Evolutionary conservation across 2,888 invertebrate species (phyloP).

Genomic region (Cryptocephalus moraei): DNA sequence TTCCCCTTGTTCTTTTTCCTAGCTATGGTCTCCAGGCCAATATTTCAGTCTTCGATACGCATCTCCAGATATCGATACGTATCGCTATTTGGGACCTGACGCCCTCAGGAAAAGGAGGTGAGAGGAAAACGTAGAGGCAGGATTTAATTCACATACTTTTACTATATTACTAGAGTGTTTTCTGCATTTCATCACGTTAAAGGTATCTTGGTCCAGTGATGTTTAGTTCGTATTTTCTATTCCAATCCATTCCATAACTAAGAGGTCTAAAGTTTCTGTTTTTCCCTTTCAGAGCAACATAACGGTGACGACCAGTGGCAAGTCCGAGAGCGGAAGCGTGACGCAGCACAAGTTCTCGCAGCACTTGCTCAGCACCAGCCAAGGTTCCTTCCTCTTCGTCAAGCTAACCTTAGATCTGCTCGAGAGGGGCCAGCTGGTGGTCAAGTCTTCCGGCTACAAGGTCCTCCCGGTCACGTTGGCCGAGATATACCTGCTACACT

Average conservation of each 20-base stretch:
- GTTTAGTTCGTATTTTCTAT: too few species aligned
- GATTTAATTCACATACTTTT: not conserved
- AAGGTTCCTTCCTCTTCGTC: conserved; percentile 86
- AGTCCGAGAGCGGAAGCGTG: conserved; percentile 53
- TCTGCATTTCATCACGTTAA: too few species aligned
- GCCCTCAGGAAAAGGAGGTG: too few species aligned
- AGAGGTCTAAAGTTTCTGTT: not conserved
- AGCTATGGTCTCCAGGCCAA: too few species aligned
- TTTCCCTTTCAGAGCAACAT: conserved; percentile 56
- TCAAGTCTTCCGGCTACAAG: conserved; percentile 90
- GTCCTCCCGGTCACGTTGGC: conserved; percentile 79
- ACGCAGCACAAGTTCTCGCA: conserved; percentile 73
- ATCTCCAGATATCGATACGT: too few species aligned
- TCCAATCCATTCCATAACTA: too few species aligned
- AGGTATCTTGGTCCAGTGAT: too few species aligned
- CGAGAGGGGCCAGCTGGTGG: conserved; percentile 82
- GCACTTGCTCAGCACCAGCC: conserved; percentile 71
- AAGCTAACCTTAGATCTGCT: conserved; percentile 87
- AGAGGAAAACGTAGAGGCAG: too few species aligned
- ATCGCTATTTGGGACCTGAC: too few species aligned
- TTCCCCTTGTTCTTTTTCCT: too few species aligned
- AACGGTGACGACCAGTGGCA: conserved; percentile 48
- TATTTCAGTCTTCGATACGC: too few species aligned
- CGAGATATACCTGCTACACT: conserved; percentile 83
- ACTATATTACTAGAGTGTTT: too few species aligned